phyloP scores from a whole-genome alignment of 2,888 invertebrate species.

The Cotesia congregata region DNA sequence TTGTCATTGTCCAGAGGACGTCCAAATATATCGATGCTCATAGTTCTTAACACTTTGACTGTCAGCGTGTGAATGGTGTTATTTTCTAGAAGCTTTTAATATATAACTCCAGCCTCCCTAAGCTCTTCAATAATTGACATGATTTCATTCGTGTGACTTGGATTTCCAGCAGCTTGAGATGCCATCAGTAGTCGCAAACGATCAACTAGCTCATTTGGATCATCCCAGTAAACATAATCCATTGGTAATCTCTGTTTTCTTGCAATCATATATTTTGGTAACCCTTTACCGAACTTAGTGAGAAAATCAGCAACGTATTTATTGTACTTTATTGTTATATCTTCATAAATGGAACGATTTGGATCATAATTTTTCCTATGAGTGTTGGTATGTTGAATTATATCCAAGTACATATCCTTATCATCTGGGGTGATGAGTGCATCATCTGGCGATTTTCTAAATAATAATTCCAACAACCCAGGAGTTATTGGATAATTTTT shows the following conservation, averaged over 20 bases:
- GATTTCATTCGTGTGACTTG: conserved; percentile 43
- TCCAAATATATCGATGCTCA: conserved; percentile 29
- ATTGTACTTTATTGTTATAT: not conserved
- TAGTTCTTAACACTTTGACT: not conserved
- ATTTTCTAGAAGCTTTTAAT: conserved; percentile 29
- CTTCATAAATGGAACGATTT: conserved; percentile 25
- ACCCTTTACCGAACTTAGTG: not conserved
- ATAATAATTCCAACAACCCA: conserved; percentile 44
- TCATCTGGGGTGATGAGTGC: conserved; percentile 23
- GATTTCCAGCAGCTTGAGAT: conserved; percentile 45
- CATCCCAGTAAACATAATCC: conserved; percentile 47
- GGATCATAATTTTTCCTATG: conserved; percentile 41
- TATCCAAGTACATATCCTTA: conserved; percentile 34
- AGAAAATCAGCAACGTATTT: not conserved
- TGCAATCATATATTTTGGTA: conserved; percentile 5
- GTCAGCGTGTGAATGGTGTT: not conserved
- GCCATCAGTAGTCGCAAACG: conserved; percentile 42
- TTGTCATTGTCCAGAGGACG: conserved; percentile 4
- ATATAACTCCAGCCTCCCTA: conserved; percentile 44
- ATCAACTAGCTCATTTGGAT: conserved; percentile 48
- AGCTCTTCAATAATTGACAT: conserved; percentile 45
- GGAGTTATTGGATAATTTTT: conserved; percentile 33
- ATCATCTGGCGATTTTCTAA: conserved; percentile 40
- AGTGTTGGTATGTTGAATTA: conserved; percentile 43
- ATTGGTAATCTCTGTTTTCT: not conserved